Base-by-base conservation (phyloP, 2,888 invertebrate genomes). In the Eugnorisma glareosa region DNA sequence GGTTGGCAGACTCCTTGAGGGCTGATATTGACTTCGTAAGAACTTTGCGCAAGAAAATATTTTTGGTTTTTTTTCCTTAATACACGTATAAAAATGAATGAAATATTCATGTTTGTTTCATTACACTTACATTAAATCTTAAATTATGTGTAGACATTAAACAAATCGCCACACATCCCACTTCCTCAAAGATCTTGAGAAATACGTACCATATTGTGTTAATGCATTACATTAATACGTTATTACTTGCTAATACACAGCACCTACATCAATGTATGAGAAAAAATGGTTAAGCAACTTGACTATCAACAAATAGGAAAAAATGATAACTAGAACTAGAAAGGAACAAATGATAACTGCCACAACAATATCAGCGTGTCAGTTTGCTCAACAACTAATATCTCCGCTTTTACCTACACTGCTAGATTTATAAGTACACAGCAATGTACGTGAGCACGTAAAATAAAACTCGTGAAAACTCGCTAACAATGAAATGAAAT, bases 401-500 rank as follows among this genome's bases (percentile, higher is more conserved):
- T 31, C 10, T 4, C 57, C 31, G 31, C 59, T 35, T 59, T 59
- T 59, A 59, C 31, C 31, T 59, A 59, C 10, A 21, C 4, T 21
- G 35, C 61, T 35, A 61, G 5, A 21, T 59, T 31, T 7, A 59
- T 31, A 31, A 8, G 28, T 18, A 31, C 28, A 8, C 31, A 59
- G 18, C 57, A 59, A 31, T 57, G 31, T 28, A 59, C 57, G 28
- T 59, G 18, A 59, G 31, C 18, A 40, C 15, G n/a, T 67, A 66
- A 67, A 74, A 64, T 61, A 72, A 72, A 71, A 57, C 35, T 59
- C 40, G 13, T 64, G 69, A 57, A 76, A 70, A 57, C 35, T 59
- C 45, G 15, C 64, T 71, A 51, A 77, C 74, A 87, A 79, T 79
- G 28, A 70, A 79, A 61, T 73, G 1, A 79, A 85, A 84, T 81